These are phyloP conservation scores for Hippocampus abdominalis DNA, from an alignment of 2,113 vertebrate genomes.

Conservation along the genomic window DNA sequence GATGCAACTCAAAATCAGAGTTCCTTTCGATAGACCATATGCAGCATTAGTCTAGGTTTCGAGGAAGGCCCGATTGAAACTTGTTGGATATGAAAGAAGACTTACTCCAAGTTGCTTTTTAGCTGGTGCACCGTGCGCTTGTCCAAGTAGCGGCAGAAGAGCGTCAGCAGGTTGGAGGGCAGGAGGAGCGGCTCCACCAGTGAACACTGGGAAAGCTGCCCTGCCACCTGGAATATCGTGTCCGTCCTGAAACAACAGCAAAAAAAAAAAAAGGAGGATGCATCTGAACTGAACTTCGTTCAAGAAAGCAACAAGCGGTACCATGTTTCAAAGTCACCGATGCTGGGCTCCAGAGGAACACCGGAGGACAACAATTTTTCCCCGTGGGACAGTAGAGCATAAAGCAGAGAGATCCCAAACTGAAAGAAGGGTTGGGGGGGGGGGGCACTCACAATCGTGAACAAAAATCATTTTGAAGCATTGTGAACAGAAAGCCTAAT, in stretches of 20 bases:
- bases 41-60: too few relatives aligned
- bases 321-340: constrained; percentile 83
- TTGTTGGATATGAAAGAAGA: neutral
- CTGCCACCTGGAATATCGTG: constrained; percentile 83
- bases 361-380: constrained; percentile 83
- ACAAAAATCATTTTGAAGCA: neutral
- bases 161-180: constrained; percentile 86
- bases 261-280: neutral
- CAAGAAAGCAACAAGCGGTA: constrained; percentile 38
- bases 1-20: too few relatives aligned
- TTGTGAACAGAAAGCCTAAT: neutral
- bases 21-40: too few relatives aligned
- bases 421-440: constrained; percentile 47
- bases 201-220: constrained; percentile 80
- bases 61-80: too few relatives aligned
- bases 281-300: neutral
- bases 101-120: constrained; percentile 88
- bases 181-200: constrained; percentile 86
- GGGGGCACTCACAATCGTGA: neutral
- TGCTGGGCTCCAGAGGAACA: constrained; percentile 71
- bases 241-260: constrained; percentile 75
- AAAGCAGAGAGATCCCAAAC: constrained; percentile 95
- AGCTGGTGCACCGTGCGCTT: constrained; percentile 84
- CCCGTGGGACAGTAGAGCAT: constrained; percentile 85
- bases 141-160: constrained; percentile 93